Evolutionary conservation across 2,888 invertebrate species (phyloP), one percentile per base, ranked within the genome.

Genomic region (Ephialtes manifestator): DNA sequence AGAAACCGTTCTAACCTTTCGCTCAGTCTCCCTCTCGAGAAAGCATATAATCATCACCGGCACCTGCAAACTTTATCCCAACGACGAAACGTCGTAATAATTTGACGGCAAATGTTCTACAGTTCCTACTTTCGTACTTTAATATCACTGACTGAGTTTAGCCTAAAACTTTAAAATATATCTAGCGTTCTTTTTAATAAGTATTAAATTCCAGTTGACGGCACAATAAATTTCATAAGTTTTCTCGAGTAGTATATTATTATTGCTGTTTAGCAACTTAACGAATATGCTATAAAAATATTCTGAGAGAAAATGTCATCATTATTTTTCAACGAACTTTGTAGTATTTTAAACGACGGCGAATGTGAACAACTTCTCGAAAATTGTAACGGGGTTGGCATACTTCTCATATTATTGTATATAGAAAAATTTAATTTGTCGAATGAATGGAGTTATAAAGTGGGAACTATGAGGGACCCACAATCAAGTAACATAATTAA

Each of bases 31-130:
- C 39, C 15, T 24, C 20, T 58, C 0, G 11, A 24, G 24, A 24
- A 18, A 18, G 75, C n/a, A 68, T 53, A 83, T 71, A 75, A 75
- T 83, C 58, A 83, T 74, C 53, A 60, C 43, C 39, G 75, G 48
- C 55, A 20, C 65, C 46, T 13, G 74, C 10, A 48, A 76, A 81
- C 43, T 74, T 84, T 68, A 3, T 18, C 51, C 51, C 48, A 10
- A 51, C 67, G 46, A 60, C 20, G 51, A 70, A 67, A 77, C 68
- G 58, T 80, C 71, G 76, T 71, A 76, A 80, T 72, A 81, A 68
- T 77, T 77, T 43, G 53, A 51, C 48, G 58, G 67, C 20, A 43
- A 67, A 76, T 67, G 72, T 76, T 20, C 39, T 1, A 18, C 20
- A 39, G 4, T 43, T 43, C 0, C 39, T 15, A 15, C 46, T 24